Base-by-base conservation (phyloP, 2,797 vertebrate species). In the Setipinna tenuifilis region DNA sequence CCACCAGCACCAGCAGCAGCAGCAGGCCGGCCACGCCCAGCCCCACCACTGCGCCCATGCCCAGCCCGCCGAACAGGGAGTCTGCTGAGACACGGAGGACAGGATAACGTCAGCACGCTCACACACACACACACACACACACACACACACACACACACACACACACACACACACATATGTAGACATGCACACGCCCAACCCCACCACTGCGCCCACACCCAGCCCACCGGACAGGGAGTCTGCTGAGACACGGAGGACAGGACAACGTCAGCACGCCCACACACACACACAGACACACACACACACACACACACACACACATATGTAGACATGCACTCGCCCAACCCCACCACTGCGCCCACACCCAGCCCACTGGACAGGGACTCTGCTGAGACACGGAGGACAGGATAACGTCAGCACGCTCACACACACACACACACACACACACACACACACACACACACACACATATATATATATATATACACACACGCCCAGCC, bases 51-150 rank as follows among this genome's bases (percentile, higher is more conserved):
- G 98, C 94, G 85, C 98, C 97, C 87, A 99, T 96, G 48, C 98
- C 97, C 92, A 99, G 96, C 84, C 97, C 96, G 87, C 96, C 98
- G 96, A 99, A 99, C 94, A 99, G 96, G 85, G 98, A 99, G 94
- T 99, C 98, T 99, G 96, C 90, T 97, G 94, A 93, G 94, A 87
- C 94, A 93, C 93, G 65, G 88, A 71, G 85, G 9, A 87, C 17
- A 90, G 82, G 86, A 7, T 58, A 90, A 83, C 86, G 46, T 91
- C 85, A 91, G 82, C 86, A 61, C 50, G 75, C 57, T 75, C 28
- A 75, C 23, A 61, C 58, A 71, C 68, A 28, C 12, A 59, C 19
- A 80, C 10, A 41, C 61, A 65, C 61, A 65, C 59, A 62, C 6
- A 23, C 21, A 62, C 0, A 23, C n/a, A 65, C 7, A 65, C 23